phyloP scores from a whole-genome alignment of 2,113 vertebrate species.

The Planiliza haematocheilus region DNA sequence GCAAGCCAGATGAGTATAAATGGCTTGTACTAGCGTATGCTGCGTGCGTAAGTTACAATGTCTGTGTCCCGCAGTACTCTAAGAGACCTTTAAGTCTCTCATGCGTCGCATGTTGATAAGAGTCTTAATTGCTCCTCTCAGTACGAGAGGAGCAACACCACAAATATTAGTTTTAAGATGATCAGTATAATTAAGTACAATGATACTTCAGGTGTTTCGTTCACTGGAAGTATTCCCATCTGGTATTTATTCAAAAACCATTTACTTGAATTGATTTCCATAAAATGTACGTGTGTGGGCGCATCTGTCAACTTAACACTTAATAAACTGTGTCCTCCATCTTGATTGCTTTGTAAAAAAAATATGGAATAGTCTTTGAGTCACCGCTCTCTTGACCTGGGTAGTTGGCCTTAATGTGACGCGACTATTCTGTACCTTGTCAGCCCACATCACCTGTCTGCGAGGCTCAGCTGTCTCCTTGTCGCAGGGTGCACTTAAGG shows the following conservation, averaged over 20 bases:
- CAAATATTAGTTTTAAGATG: background rate
- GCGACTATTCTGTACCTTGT: slow-evolving; percentile 50
- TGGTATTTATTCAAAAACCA: background rate
- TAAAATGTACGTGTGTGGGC: background rate
- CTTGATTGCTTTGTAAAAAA: slow-evolving; percentile 1
- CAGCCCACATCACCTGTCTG: slow-evolving; percentile 54
- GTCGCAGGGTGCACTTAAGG: slow-evolving; percentile 31
- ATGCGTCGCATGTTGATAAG: no score
- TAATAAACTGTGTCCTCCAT: slow-evolving; percentile 1
- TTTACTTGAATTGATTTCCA: background rate
- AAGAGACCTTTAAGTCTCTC: no score
- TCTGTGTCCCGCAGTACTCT: no score
- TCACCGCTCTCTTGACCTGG: slow-evolving; percentile 34
- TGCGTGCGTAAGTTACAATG: no score
- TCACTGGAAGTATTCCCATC: background rate
- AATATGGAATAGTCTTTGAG: slow-evolving; percentile 17
- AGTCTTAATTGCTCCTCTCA: no score
- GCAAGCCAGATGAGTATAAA: no score
- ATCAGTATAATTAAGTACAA: background rate
- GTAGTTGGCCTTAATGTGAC: slow-evolving; percentile 47
- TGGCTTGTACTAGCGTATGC: no score
- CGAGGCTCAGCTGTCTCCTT: slow-evolving; percentile 22
- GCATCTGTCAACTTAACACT: background rate
- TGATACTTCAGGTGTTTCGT: background rate
- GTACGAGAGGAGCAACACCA: no score